phyloP scores from a whole-genome alignment of 2,113 vertebrate species.

The Nannobrachium achirus region DNA sequence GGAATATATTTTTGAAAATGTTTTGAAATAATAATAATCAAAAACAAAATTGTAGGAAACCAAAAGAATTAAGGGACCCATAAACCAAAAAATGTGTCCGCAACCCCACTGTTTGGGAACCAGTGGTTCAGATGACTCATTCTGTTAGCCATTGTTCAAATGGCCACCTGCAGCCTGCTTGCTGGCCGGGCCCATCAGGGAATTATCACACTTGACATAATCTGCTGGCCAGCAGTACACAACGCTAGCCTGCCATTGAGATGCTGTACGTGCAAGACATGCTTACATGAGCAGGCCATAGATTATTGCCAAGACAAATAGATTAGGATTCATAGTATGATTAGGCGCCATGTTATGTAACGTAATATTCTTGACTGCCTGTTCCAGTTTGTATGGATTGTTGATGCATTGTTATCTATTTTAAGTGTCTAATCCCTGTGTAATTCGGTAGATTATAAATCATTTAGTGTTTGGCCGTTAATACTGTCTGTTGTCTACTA shows the following conservation, averaged over 20 bases:
- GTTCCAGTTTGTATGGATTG: background rate
- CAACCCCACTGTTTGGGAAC: too few relatives aligned
- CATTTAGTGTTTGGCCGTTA: too few relatives aligned
- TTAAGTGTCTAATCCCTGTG: too few relatives aligned
- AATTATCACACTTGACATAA: constrained; percentile 61
- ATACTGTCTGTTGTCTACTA: too few relatives aligned
- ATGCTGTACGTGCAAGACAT: constrained; percentile 63
- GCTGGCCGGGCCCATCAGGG: constrained; percentile 32
- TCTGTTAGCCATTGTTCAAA: background rate
- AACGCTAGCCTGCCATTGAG: constrained; percentile 33
- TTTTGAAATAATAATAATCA: too few relatives aligned
- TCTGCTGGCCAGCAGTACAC: constrained; percentile 34
- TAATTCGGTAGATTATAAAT: too few relatives aligned
- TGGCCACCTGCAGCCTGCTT: constrained; percentile 10
- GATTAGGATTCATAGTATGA: constrained; percentile 76
- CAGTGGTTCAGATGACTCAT: too few relatives aligned
- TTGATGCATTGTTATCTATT: too few relatives aligned
- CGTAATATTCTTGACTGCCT: constrained; percentile 22
- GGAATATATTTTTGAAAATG: too few relatives aligned
- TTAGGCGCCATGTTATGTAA: constrained; percentile 64
- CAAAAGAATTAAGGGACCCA: too few relatives aligned
- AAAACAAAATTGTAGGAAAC: too few relatives aligned
- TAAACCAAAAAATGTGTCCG: too few relatives aligned
- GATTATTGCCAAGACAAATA: constrained; percentile 70
- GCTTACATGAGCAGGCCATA: constrained; percentile 74